Evolutionary conservation across 1,140 invertebrate genomes (phyloP), one percentile per base, ranked within the genome.

Genomic region (Zaprionus africanus): DNA sequence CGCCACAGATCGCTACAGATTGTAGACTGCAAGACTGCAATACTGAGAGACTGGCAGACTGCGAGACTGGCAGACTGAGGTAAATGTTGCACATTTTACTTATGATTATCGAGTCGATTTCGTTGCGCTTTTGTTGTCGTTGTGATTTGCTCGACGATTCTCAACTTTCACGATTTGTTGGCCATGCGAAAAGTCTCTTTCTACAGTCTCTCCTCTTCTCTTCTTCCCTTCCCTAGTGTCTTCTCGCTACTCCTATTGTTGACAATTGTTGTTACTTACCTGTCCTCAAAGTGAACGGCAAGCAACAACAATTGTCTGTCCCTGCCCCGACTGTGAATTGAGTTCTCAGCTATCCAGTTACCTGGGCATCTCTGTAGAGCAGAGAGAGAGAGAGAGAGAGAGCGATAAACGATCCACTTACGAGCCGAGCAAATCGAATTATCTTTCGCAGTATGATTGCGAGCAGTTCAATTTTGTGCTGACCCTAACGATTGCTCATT

Each of bases 141-240:
- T 82, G 80, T 76, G 76, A 74, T 74, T 80, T 80, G 57, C 22
- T 78, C 74, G 66, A 54, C 66, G 58, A 78, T 85, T 72, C 68
- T 86, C 76, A 79, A 85, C 82, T 86, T 86, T 86, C 82, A 86
- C 82, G 82, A 86, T 85, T 86, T 80, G 38, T 76, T 51, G 24
- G 64, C 46, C 64, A 41, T n/a, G 62, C 62, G 15, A 54, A 60
- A 60, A 63, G 34, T 41, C 46, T 26, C 19, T 24, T 53, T 41
- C 34, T 26, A 17, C 41, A 34, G 31, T 7, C 41, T n/a, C 41
- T 7, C 15, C 15, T 7, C 41, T 1, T 9, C 41, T n/a, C n/a
- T n/a, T 46, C 41, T n/a, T n/a, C 41, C 6, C n/a, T 15, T 15
- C 6, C 9, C 31, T 28, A 17, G 4, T 24, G 15, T 61, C 7